Percentiles rank a stretch among this genome's conserved stretches.
phyloP scores from a whole-genome alignment of 1,140 invertebrate species.

The Apis cerana region DNA sequence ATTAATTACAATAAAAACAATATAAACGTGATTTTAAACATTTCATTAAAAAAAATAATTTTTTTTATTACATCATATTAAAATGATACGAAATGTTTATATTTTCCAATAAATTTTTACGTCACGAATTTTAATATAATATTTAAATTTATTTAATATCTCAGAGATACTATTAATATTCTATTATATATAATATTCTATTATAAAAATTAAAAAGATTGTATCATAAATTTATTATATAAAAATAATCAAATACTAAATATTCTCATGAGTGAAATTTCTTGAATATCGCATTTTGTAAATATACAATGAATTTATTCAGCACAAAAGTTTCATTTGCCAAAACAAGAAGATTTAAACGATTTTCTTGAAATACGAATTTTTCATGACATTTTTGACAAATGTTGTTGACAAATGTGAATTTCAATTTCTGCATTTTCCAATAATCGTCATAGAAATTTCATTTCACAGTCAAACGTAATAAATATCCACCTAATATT shows the following conservation, averaged over 20 bases:
- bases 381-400: conserved; percentile 3
- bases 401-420: conserved; percentile 2
- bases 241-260: background rate
- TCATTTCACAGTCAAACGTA: background rate
- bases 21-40: no score
- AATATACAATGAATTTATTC: background rate
- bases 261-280: no score
- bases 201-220: no score
- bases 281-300: background rate
- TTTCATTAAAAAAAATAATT: no score
- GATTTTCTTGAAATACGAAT: background rate
- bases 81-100: no score
- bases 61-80: no score
- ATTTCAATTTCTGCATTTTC: conserved; percentile 18
- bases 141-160: no score
- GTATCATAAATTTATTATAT: background rate
- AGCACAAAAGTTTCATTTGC: background rate
- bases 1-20: no score
- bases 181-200: no score
- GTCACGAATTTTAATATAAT: no score
- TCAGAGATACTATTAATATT: no score
- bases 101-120: no score
- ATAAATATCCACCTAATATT: conserved; percentile 8
- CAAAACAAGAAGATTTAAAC: conserved; percentile 4
- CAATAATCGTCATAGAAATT: conserved; percentile 7